Conservation (phyloP, 2,797 vertebrate genomes). For the Natrix natrix region DNA sequence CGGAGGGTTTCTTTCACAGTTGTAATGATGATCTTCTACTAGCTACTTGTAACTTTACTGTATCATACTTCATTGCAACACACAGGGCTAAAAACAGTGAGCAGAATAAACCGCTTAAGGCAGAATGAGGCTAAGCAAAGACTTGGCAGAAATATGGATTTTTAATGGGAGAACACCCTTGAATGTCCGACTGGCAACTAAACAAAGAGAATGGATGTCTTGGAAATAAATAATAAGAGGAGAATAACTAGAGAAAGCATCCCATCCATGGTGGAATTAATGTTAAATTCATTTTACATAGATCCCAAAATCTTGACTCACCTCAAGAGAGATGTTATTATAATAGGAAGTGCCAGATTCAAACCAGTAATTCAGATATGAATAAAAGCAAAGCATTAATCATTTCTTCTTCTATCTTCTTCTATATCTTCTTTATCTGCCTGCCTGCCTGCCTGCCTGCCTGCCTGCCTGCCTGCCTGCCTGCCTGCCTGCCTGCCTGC, state of each 20-base stretch:
- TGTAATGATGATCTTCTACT: constrained; percentile 53
- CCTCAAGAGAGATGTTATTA: neutral
- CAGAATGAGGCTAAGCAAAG: neutral
- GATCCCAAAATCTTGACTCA: neutral
- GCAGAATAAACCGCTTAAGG: constrained; percentile 4
- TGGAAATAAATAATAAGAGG: neutral
- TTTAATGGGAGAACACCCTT: neutral
- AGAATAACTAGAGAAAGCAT: neutral
- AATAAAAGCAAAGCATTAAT: neutral
- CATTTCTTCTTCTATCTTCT: too few species aligned
- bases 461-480: too few species aligned
- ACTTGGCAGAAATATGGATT: neutral
- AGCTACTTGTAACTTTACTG: constrained; percentile 41
- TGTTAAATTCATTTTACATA: neutral
- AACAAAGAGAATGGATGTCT: neutral
- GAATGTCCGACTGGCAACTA: neutral
- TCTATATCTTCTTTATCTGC: too few species aligned
- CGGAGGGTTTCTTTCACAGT: constrained; percentile 38
- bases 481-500: too few species aligned
- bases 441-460: too few species aligned
- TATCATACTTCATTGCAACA: rapidly evolving
- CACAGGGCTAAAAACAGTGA: neutral
- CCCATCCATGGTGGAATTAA: neutral
- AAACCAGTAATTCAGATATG: neutral
- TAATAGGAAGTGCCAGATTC: neutral